These are phyloP conservation scores for Sturnira hondurensis DNA, from an alignment of 2,113 vertebrate species.

Conservation along the genomic window DNA sequence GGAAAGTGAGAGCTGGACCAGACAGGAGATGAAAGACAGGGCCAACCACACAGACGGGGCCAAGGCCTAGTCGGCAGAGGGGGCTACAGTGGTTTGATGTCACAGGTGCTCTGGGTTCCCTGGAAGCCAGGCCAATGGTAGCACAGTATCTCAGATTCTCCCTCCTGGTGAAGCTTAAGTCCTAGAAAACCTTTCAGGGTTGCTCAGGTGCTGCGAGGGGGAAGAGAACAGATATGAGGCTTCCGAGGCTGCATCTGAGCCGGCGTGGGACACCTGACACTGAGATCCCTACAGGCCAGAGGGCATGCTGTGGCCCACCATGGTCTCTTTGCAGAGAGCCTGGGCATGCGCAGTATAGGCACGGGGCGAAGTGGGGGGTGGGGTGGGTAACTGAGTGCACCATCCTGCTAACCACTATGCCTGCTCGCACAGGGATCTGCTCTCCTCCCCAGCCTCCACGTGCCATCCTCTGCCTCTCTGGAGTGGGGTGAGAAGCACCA, in stretches of 20 bases:
- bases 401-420: neutral
- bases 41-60: neutral
- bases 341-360: neutral
- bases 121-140: neutral
- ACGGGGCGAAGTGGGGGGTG: neutral
- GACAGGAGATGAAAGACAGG: neutral
- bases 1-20: neutral
- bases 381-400: neutral
- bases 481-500: neutral
- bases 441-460: neutral
- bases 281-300: neutral
- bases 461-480: neutral
- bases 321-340: neutral
- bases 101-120: neutral
- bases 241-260: neutral
- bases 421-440: neutral
- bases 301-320: rapidly evolving
- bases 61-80: neutral
- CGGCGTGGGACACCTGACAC: rapidly evolving
- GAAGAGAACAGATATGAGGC: neutral
- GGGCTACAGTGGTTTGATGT: neutral
- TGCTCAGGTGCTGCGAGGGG: neutral
- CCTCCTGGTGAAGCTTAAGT: neutral
- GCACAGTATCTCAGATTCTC: neutral
- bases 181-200: neutral